Base-by-base conservation (phyloP, 2,888 invertebrate species). In the Carpatolechia fugitivella region DNA sequence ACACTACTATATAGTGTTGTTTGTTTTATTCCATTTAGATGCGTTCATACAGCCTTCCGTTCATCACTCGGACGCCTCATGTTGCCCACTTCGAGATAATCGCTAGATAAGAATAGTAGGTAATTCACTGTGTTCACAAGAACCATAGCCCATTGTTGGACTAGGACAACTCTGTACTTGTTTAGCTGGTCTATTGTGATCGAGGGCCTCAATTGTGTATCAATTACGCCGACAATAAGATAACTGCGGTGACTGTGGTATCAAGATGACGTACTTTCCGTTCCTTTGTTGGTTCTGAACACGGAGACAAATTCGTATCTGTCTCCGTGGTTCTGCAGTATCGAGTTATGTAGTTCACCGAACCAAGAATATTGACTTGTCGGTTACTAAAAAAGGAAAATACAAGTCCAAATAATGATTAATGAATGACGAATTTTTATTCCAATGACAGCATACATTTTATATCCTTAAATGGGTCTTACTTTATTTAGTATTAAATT, bases 101-200 rank as follows among this genome's bases (percentile, higher is more conserved):
- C 20, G 13, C 20, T 35, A 7, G 44, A 44, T 44, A 41, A 41
- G 24, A 41, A 7, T 14, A 13, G 29, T 14, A 1, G 14, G 11
- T 47, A 30, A 48, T 18, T 35, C 20, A 18, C 18, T 13, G 18
- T 20, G 14, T 13, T 46, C 16, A 7, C 31, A 14, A 16, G 30
- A 47, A 31, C 13, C 30, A 10, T n/a, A 18, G 13, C 3, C 35
- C 13, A 20, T 35, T 49, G 33, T 49, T 8, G 13, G 35, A 33
- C 49, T 49, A 49, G 20, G 49, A 49, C 35, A 49, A 49, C 49
- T 20, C 18, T 33, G 6, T 36, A 35, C 49, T 49, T 49, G 49
- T 49, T 49, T 49, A 49, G 31, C 49, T 13, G 14, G 14, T 47
- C 13, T 7, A 44, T 3, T 11, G 29, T 20, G 20, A n/a, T 18